A percentile compares a stretch with the other conserved stretches of the same genome.
phyloP scores from a whole-genome alignment of 2,888 invertebrate genomes.

The Conomelus anceps region DNA sequence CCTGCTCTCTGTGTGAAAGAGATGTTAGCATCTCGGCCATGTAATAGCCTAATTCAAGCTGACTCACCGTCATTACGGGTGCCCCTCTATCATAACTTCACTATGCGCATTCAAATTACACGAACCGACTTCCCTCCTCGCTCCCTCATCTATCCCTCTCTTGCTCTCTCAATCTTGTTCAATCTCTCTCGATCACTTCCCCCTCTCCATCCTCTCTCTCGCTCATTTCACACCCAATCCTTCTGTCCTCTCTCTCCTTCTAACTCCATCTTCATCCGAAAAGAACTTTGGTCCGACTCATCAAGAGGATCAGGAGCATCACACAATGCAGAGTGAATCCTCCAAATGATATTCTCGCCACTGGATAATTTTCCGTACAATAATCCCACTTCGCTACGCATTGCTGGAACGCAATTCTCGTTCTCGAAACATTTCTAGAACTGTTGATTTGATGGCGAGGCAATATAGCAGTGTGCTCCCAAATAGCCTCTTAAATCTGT shows the following conservation, averaged over 20 bases:
- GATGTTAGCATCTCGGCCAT: constrained; percentile 11
- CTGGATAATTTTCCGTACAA: background rate
- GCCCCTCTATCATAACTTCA: background rate
- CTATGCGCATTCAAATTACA: constrained; percentile 7
- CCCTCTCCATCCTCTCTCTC: background rate
- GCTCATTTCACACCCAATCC: background rate
- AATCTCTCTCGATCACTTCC: background rate
- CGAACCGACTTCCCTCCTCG: background rate
- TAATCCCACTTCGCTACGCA: background rate
- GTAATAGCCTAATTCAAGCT: constrained; percentile 21
- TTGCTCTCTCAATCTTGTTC: background rate
- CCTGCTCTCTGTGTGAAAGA: background rate
- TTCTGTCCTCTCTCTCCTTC: background rate
- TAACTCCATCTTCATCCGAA: background rate
- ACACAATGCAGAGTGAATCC: background rate
- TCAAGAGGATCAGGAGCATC: background rate
- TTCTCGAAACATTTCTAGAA: background rate
- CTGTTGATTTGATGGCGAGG: background rate
- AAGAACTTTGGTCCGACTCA: background rate
- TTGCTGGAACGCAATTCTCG: background rate
- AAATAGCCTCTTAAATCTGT: background rate
- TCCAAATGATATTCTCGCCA: background rate
- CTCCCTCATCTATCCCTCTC: background rate
- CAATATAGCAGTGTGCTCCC: background rate
- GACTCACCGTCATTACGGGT: constrained; percentile 15